Percentiles rank a stretch among this genome's conserved stretches.
Conservation (phyloP, 2,797 vertebrate species). For the Bryconaethiops microstoma region DNA sequence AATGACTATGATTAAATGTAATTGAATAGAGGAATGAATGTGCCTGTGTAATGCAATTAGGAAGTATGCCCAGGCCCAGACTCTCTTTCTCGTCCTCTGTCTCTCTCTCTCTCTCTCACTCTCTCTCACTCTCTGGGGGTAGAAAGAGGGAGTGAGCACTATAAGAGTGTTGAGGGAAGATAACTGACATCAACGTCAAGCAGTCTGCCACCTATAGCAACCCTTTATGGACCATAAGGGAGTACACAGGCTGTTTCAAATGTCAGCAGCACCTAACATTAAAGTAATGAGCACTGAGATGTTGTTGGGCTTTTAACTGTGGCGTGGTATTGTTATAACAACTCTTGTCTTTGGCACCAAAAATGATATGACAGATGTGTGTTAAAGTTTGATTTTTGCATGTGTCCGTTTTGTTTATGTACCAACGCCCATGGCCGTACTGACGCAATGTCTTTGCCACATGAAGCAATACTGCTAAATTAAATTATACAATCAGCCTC, state of each 20-base stretch:
- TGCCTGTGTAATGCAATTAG: constrained; percentile 77
- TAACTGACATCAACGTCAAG: constrained; percentile 66
- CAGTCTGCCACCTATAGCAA: constrained; percentile 59
- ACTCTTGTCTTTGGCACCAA: neutral
- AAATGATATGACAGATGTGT: too few relatives aligned
- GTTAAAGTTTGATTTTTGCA: neutral
- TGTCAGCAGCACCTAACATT: constrained; percentile 1
- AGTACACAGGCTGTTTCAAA: neutral
- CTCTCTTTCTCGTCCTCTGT: constrained; percentile 2
- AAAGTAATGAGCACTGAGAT: neutral
- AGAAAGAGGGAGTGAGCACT: constrained; percentile 62
- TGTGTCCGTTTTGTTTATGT: constrained; percentile 54
- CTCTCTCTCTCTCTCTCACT: constrained; percentile 16
- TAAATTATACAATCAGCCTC: constrained; percentile 68
- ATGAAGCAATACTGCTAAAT: constrained; percentile 64
- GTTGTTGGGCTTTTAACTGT: neutral
- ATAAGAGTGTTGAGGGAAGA: constrained; percentile 52
- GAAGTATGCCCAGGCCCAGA: constrained; percentile 64
- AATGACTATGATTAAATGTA: constrained; percentile 80
- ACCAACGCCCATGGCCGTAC: constrained; percentile 48
- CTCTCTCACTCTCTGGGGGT: constrained; percentile 47
- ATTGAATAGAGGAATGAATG: constrained; percentile 83
- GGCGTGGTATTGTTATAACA: too few relatives aligned
- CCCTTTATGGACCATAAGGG: constrained; percentile 59
- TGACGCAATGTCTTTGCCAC: constrained; percentile 62